Percentiles rank a stretch among this genome's conserved stretches.
phyloP scores from a whole-genome alignment of 2,113 vertebrate species.

The Condylura cristata region DNA sequence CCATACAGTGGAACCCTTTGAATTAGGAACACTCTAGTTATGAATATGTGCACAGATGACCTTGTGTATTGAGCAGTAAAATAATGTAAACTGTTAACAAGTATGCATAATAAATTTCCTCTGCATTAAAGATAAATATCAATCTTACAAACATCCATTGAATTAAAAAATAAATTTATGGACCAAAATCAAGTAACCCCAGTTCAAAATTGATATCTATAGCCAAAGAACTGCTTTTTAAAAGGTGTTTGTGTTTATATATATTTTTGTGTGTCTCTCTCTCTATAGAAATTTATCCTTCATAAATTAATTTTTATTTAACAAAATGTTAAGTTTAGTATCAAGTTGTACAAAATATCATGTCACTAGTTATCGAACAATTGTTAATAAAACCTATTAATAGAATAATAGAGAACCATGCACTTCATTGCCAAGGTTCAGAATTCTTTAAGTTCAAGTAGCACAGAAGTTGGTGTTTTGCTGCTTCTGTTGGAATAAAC shows the following conservation, averaged over 20 bases:
- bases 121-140: neutral
- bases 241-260: neutral
- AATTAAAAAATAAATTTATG: neutral
- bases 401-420: neutral
- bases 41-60: neutral
- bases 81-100: neutral
- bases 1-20: neutral
- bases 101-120: neutral
- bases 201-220: neutral
- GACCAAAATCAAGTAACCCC: neutral
- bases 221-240: neutral
- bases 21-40: neutral
- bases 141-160: neutral
- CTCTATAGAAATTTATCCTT: neutral
- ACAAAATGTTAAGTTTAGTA: neutral
- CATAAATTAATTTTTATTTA: neutral
- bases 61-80: neutral
- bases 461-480: neutral
- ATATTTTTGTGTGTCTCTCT: neutral
- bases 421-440: neutral
- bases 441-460: neutral
- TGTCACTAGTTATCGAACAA: neutral
- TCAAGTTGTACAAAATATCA: neutral
- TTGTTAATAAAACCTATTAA: neutral
- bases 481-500: neutral